Conservation (phyloP, 92 coral and sea anemone species). For the Epizoanthus illoricatus region DNA sequence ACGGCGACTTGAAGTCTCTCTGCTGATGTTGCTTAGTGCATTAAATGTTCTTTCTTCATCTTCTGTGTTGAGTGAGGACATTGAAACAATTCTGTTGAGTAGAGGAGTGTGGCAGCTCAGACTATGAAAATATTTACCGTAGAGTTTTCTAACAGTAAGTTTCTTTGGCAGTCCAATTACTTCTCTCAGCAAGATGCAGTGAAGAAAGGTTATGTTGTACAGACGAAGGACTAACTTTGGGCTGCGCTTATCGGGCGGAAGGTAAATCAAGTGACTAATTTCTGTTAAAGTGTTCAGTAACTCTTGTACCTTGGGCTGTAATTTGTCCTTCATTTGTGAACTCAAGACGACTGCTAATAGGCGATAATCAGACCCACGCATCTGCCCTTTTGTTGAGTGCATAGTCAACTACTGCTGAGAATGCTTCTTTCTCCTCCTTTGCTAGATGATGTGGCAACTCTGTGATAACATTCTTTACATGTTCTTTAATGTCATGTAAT, state of each 20-base stretch:
- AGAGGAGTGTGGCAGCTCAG: not conserved
- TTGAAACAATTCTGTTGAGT: conserved; percentile 20
- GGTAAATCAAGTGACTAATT: conserved; percentile 14
- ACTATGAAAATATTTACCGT: conserved; percentile 10
- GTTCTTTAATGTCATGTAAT: conserved; percentile 11
- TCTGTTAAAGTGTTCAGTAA: conserved; percentile 24
- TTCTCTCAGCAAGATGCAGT: conserved; percentile 13
- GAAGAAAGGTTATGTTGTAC: conserved; percentile 31
- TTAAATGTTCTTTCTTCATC: conserved; percentile 46
- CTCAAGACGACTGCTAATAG: too few species aligned
- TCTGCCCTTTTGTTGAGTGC: too few species aligned
- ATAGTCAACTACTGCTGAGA: not conserved
- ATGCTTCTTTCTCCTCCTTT: not conserved
- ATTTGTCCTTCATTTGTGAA: not conserved
- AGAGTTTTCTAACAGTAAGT: conserved; percentile 5
- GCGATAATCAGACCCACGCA: too few species aligned
- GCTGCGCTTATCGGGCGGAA: conserved; percentile 1
- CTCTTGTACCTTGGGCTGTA: conserved; percentile 21
- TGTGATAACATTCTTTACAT: not conserved
- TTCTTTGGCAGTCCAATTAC: conserved; percentile 33
- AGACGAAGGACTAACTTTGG: not conserved
- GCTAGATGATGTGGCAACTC: conserved; percentile 7
- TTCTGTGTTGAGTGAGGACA: conserved; percentile 22
- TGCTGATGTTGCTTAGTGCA: conserved; percentile 22
- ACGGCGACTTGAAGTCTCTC: conserved; percentile 22